phyloP scores from a whole-genome alignment of 1,140 invertebrate genomes.

The Mylabris phalerata region DNA sequence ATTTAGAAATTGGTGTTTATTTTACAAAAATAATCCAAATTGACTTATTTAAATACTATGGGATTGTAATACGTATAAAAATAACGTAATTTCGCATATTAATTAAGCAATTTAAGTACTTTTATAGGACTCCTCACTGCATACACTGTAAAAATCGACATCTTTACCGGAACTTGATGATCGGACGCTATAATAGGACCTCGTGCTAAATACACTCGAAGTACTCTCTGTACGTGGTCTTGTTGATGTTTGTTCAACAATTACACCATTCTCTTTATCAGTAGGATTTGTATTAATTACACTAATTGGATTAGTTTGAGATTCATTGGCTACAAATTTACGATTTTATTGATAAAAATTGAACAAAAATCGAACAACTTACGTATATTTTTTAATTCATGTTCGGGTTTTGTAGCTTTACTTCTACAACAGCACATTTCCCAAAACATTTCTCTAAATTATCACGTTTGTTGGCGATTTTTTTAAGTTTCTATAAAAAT shows the following conservation, averaged over 20 bases:
- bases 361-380: too few species aligned
- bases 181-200: slow-evolving; percentile 24
- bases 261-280: neutral
- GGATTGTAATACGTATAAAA: too few species aligned
- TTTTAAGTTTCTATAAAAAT: too few species aligned
- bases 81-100: too few species aligned
- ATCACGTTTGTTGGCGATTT: too few species aligned
- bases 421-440: slow-evolving; percentile 4
- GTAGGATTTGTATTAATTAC: slow-evolving; percentile 1
- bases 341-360: neutral
- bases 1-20: too few species aligned
- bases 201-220: slow-evolving; percentile 16
- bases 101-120: slow-evolving; percentile 4
- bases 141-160: slow-evolving; percentile 26
- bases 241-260: neutral
- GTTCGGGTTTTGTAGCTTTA: neutral
- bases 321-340: slow-evolving; percentile 4
- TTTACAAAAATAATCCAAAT: too few species aligned
- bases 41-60: too few species aligned
- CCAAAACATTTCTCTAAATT: slow-evolving; percentile 4
- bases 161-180: slow-evolving; percentile 6
- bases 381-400: too few species aligned
- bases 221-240: slow-evolving; percentile 7
- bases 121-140: slow-evolving; percentile 22
- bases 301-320: slow-evolving; percentile 9